Conservation (phyloP, 2,888 invertebrate species). For the Coelinius sp. region DNA sequence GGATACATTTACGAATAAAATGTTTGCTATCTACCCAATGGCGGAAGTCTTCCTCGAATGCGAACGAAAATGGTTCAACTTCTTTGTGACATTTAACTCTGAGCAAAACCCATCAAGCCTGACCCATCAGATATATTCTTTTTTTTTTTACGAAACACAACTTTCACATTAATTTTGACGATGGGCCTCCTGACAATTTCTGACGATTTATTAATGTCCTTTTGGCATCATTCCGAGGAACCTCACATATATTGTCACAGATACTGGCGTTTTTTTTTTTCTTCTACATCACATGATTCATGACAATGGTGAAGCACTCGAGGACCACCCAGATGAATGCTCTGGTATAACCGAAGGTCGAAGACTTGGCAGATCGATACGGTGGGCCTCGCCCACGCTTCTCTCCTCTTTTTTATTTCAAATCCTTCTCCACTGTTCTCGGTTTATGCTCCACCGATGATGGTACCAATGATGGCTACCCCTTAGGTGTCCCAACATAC, state of each 20-base stretch:
- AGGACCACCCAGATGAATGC: conserved; percentile 46
- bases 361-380: conserved; percentile 62
- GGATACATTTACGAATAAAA: conserved; percentile 37
- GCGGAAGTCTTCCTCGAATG: conserved; percentile 43
- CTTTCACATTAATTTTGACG: conserved; percentile 28
- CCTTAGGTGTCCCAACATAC: conserved; percentile 28
- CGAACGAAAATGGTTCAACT: conserved; percentile 23
- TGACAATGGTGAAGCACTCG: conserved; percentile 30
- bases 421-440: conserved; percentile 46
- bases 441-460: conserved; percentile 41
- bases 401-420: conserved; percentile 37
- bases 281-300: conserved; percentile 26
- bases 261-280: neutral
- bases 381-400: conserved; percentile 63
- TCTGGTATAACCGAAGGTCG: conserved; percentile 59
- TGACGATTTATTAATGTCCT: conserved; percentile 17
- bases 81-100: neutral
- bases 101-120: neutral
- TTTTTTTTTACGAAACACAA: neutral
- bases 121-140: neutral
- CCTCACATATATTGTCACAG: conserved; percentile 11
- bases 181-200: conserved; percentile 16
- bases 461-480: neutral
- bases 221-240: neutral
- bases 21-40: conserved; percentile 27